These are phyloP conservation scores for Mellivora capensis DNA, from an alignment of 2,113 vertebrate genomes.

Conservation along the genomic window DNA sequence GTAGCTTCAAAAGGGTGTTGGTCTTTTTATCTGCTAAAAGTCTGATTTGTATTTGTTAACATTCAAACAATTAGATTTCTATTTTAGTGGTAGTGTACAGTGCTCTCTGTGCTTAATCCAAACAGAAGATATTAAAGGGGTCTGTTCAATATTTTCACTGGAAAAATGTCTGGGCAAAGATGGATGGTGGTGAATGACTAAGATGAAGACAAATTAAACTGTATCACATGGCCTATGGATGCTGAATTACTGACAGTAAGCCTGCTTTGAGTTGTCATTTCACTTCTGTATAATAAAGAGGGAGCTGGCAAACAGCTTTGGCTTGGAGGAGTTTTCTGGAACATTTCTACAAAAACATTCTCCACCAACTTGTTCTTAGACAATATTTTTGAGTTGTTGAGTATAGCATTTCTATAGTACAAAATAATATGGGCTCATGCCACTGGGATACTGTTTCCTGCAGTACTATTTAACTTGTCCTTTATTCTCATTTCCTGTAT, in stretches of 20 bases:
- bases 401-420: background rate
- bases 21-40: background rate
- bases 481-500: background rate
- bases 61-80: background rate
- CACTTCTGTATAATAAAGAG: background rate
- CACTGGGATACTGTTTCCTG: background rate
- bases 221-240: too few species aligned
- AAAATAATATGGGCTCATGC: background rate
- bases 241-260: background rate
- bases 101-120: background rate
- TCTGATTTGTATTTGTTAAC: background rate
- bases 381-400: background rate
- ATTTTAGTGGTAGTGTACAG: background rate
- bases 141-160: background rate
- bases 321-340: background rate
- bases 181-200: background rate
- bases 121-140: background rate
- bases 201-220: too few species aligned
- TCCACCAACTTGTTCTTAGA: background rate
- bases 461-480: background rate
- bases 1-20: background rate
- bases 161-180: background rate
- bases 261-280: background rate
- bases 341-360: background rate
- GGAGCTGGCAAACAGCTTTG: background rate